A percentile compares a stretch with the other conserved stretches of the same genome.
Conservation (phyloP, 2,888 invertebrate genomes). For the Oconnorella tubifera region DNA sequence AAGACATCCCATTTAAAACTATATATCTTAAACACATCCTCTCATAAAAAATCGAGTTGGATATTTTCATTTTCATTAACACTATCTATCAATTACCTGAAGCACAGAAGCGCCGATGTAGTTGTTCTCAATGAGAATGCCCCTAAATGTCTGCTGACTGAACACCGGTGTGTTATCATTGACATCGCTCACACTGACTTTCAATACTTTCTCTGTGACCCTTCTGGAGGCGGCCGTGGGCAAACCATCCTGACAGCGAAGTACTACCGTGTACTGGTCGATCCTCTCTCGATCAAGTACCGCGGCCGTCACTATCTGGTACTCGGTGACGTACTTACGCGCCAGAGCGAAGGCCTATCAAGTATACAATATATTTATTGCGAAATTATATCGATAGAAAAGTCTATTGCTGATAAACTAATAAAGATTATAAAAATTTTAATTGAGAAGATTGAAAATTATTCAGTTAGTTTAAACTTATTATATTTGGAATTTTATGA, state of each 20-base stretch:
- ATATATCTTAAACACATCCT: no score
- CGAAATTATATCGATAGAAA: no score
- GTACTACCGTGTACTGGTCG: conserved; percentile 47
- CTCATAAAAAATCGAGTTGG: no score
- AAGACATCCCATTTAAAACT: no score
- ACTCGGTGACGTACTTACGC: conserved; percentile 41
- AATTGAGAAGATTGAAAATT: no score
- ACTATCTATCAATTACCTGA: conserved; percentile 8
- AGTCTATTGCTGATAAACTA: no score
- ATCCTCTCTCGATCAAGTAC: conserved; percentile 42
- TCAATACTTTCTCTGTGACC: conserved; percentile 43
- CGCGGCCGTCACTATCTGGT: conserved; percentile 57
- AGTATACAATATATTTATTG: no score
- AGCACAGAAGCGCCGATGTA: conserved; percentile 65
- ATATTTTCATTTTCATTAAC: no score
- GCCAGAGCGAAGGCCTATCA: conserved; percentile 14
- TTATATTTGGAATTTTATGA: no score
- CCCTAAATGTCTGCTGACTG: conserved; percentile 75
- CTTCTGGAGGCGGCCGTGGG: conserved; percentile 66
- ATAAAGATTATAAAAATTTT: no score
- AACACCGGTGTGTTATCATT: conserved; percentile 95
- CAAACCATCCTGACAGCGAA: conserved; percentile 51
- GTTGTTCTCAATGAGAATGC: conserved; percentile 77
- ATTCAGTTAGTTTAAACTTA: no score
- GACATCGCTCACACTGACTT: conserved; percentile 72